These are phyloP conservation scores for Atherix ibis DNA, from an alignment of 2,888 invertebrate genomes.

Conservation along the genomic window DNA sequence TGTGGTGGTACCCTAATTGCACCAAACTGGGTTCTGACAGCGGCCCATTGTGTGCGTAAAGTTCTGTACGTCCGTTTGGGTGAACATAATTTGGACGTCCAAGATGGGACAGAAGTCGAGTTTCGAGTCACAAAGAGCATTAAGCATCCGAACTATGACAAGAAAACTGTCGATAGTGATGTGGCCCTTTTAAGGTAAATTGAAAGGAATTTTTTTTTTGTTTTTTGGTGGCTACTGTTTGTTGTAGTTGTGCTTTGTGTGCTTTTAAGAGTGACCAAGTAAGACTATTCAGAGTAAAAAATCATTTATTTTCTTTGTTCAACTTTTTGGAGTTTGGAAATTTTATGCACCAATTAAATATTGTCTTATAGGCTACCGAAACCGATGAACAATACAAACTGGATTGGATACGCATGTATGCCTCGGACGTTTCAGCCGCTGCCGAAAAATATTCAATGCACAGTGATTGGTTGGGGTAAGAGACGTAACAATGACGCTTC, in stretches of 20 bases:
- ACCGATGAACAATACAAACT: conserved; percentile 22
- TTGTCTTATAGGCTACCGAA: conserved; percentile 23
- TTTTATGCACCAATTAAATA: too few species aligned
- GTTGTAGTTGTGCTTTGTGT: too few species aligned
- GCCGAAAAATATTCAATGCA: conserved; percentile 51
- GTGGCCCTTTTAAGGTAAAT: conserved; percentile 63
- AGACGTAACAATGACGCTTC: conserved; percentile 54
- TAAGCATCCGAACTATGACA: conserved; percentile 73
- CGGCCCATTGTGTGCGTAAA: conserved; percentile 70
- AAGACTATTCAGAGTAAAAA: too few species aligned
- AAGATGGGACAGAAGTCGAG: conserved; percentile 63
- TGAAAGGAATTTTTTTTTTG: background rate
- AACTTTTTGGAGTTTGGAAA: too few species aligned
- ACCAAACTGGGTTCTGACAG: conserved; percentile 70
- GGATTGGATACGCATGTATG: conserved; percentile 59
- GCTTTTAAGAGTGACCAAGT: too few species aligned
- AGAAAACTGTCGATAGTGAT: conserved; percentile 82
- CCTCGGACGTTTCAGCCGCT: conserved; percentile 54
- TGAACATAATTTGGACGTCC: conserved; percentile 63
- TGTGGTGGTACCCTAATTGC: conserved; percentile 77
- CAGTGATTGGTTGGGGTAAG: conserved; percentile 90
- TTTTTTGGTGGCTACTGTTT: too few species aligned
- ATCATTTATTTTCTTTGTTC: too few species aligned
- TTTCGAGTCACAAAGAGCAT: conserved; percentile 56
- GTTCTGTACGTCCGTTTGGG: conserved; percentile 66